These are phyloP conservation scores for Hycleus phaleratus DNA, from an alignment of 1,140 invertebrate genomes.

Conservation along the genomic window DNA sequence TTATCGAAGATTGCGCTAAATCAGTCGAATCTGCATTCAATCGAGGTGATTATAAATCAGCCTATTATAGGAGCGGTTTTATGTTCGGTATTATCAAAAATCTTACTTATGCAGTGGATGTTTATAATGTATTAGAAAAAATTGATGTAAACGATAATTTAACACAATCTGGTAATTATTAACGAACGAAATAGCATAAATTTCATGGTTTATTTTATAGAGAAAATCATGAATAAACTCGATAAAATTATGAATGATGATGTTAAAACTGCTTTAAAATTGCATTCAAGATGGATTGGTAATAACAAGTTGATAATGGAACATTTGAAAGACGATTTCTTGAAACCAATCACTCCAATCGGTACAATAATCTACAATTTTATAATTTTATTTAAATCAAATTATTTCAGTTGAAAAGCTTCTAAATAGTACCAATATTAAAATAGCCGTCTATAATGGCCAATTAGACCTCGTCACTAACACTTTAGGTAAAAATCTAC, in stretches of 20 bases:
- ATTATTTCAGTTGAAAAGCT: constrained; percentile 53
- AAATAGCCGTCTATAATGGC: constrained; percentile 62
- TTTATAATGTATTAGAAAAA: constrained; percentile 70
- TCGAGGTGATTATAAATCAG: constrained; percentile 46
- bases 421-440: constrained; percentile 60
- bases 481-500: constrained; percentile 47
- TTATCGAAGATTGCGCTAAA: constrained; percentile 46
- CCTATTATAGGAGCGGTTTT: constrained; percentile 55
- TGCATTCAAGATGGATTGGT: constrained; percentile 51
- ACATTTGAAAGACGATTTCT: constrained; percentile 62
- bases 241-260: constrained; percentile 60
- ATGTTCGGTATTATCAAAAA: constrained; percentile 53
- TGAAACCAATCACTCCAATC: constrained; percentile 72
- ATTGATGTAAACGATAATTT: constrained; percentile 13
- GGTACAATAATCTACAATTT: constrained; percentile 41
- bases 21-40: constrained; percentile 48
- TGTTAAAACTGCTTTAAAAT: constrained; percentile 53
- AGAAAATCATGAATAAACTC: constrained; percentile 38
- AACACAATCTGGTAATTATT: not conserved
- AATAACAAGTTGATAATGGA: constrained; percentile 56
- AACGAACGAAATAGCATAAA: not conserved
- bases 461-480: constrained; percentile 65
- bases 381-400: not conserved
- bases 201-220: not conserved
- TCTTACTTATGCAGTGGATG: constrained; percentile 59